Base-by-base conservation (phyloP, 1,140 invertebrate species). In the Pseudomyrmex concolor region DNA sequence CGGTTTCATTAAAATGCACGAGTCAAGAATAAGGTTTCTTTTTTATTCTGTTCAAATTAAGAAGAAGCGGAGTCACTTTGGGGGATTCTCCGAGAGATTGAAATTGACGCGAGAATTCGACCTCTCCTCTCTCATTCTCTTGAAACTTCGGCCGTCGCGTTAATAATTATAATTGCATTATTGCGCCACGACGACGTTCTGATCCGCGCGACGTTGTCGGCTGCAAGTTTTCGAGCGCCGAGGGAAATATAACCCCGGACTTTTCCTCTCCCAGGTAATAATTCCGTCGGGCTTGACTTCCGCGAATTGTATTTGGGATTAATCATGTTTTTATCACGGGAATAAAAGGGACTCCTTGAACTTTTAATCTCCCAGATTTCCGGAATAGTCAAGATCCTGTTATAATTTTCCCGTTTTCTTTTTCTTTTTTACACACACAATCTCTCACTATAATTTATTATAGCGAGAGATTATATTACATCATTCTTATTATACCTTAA, bases 301-400 rank as follows among this genome's bases (percentile, higher is more conserved):
- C 76, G 76, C 34, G 72, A 83, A 83, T 55, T 83, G 72, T 83
- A 80, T 71, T 55, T 80, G 15, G 66, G 54, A 54, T 71, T 80
- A 80, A 80, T 80, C 66, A 43, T 71, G 76, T 80, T 80, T 80
- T 57, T 80, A 80, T 77, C 72, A 50, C 19, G 17, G 43, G 71
- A 17, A 9, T 45, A 13, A 34, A 34, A 13, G 43, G 12, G 45
- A 7, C 22, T n/a, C 25, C 54, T 80, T 10, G 2, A 60, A 59
- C 54, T 71, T 80, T 80, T 80, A 80, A 80, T 80, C 43, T 80
- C 43, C n/a, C 54, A 67, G 51, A 70, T 80, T 80, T 19, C 19
- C 66, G 54, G 63, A 45, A 77, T 25, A 59, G 34, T 57, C 57
- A 68, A 0, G 34, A 59, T 10, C 15, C 13, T 17, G n/a, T 50